These are phyloP conservation scores for Halcyon leucocephala DNA, from an alignment of 2,797 vertebrate genomes.

Conservation along the genomic window DNA sequence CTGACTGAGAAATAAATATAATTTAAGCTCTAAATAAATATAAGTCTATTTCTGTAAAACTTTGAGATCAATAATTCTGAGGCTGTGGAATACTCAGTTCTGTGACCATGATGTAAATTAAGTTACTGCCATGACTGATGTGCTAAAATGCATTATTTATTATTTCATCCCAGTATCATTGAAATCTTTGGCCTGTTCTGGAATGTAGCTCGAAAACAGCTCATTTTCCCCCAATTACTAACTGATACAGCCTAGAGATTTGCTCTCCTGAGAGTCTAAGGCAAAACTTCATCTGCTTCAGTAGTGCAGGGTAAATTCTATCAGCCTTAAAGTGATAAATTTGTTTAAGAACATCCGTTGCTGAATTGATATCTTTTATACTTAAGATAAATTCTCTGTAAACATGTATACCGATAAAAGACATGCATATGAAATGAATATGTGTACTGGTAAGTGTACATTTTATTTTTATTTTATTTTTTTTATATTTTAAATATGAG, in stretches of 20 bases:
- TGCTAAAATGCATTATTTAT: constrained; percentile 21
- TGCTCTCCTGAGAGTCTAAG: neutral
- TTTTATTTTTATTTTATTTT: neutral
- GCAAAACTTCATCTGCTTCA: neutral
- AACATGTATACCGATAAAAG: neutral
- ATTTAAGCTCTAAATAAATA: constrained; percentile 10
- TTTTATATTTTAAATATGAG: neutral
- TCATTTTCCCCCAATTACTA: neutral
- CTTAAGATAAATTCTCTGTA: neutral
- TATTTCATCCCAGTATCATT: neutral
- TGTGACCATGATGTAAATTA: neutral
- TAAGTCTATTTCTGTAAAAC: neutral
- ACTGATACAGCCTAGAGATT: neutral
- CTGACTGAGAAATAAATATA: neutral
- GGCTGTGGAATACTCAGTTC: neutral
- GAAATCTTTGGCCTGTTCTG: neutral
- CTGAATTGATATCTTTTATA: neutral
- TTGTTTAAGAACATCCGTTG: neutral
- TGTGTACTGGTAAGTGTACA: neutral
- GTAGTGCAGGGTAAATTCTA: neutral
- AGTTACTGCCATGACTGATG: neutral
- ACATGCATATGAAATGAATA: neutral
- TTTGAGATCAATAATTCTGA: neutral
- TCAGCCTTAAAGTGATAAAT: neutral
- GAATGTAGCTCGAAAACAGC: neutral